These are phyloP conservation scores for Tetranychus piercei DNA, from an alignment of 2,888 invertebrate genomes.

Conservation along the genomic window DNA sequence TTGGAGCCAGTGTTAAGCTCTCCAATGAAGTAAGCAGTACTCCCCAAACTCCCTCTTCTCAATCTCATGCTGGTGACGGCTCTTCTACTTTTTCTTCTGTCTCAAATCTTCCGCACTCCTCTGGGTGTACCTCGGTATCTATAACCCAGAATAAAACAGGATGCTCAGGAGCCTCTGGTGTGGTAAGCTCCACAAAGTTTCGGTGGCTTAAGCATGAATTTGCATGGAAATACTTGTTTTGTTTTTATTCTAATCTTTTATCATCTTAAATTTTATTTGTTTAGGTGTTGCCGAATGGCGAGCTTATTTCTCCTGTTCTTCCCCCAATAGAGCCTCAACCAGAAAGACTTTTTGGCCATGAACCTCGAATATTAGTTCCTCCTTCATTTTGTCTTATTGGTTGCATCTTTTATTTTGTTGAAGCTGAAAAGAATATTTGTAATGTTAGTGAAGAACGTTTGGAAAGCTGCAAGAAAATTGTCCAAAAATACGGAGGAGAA, in stretches of 20 bases:
- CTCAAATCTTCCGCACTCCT: conserved; percentile 8
- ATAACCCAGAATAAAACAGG: conserved; percentile 14
- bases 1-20: background rate
- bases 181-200: conserved; percentile 18
- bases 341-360: conserved; percentile 61
- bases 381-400: conserved; percentile 73
- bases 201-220: conserved; percentile 8
- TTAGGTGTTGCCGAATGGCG: conserved; percentile 14
- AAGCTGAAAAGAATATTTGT: conserved; percentile 43
- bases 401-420: conserved; percentile 74
- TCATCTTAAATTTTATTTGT: background rate
- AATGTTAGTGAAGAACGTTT: conserved; percentile 29
- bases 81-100: conserved; percentile 18
- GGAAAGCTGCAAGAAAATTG: conserved; percentile 31
- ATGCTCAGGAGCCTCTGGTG: conserved; percentile 18
- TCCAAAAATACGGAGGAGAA: conserved; percentile 66
- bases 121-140: conserved; percentile 16
- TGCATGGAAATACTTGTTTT: conserved; percentile 12
- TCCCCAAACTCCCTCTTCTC: conserved; percentile 1
- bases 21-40: background rate
- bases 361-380: conserved; percentile 60
- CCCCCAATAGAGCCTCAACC: background rate
- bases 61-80: conserved; percentile 25
- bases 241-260: background rate
- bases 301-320: conserved; percentile 4